Evolutionary conservation across 2,113 vertebrate species (phyloP).

Genomic region (Podarcis raffonei): DNA sequence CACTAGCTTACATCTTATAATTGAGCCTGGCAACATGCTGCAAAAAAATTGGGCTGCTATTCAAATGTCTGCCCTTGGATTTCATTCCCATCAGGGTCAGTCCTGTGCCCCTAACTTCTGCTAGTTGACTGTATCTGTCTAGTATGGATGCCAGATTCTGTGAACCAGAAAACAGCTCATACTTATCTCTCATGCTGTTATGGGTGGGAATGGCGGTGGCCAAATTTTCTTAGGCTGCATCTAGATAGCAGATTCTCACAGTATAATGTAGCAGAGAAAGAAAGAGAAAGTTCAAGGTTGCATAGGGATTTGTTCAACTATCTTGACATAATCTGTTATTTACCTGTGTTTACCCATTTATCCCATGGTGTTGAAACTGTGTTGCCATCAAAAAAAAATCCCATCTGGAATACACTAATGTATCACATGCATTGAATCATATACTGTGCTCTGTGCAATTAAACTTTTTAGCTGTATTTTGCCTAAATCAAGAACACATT

Average conservation of each 20-base stretch:
- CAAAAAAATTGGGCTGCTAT: conserved; percentile 48
- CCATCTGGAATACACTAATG: background rate
- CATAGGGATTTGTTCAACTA: background rate
- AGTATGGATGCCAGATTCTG: conserved; percentile 32
- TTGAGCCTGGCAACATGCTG: conserved; percentile 23
- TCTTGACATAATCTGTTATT: background rate
- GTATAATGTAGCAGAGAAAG: background rate
- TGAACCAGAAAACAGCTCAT: conserved; percentile 36
- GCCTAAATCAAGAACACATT: background rate
- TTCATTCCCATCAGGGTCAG: conserved; percentile 38
- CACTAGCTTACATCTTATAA: conserved; percentile 42
- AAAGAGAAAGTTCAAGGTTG: background rate
- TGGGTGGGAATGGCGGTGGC: conserved; percentile 21
- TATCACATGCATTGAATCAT: background rate
- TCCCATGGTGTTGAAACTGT: background rate
- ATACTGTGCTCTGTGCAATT: background rate
- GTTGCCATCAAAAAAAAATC: background rate
- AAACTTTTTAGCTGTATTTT: background rate
- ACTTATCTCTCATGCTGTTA: conserved; percentile 15
- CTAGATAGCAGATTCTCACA: background rate
- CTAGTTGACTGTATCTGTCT: conserved; percentile 38
- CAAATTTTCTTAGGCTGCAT: background rate
- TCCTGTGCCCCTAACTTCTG: conserved; percentile 44
- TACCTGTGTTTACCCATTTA: background rate
- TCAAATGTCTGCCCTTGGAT: conserved; percentile 21